Conservation (phyloP, 2,113 vertebrate genomes). For the Crotophaga sulcirostris region DNA sequence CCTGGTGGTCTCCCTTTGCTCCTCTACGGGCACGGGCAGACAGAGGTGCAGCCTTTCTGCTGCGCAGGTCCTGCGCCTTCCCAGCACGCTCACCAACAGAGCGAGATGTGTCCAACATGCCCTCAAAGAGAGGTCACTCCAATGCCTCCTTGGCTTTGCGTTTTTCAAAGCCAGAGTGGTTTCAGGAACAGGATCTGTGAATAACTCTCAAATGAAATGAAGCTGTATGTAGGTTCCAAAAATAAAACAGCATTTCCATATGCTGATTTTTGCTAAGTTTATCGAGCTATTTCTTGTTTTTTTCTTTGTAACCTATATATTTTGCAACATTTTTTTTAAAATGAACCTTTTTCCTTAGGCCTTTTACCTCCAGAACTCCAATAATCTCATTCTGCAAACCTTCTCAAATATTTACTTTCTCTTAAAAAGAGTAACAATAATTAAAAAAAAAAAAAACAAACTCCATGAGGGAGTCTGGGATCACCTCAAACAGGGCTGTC, state of each 20-base stretch:
- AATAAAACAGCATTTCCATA: slow-evolving; percentile 44
- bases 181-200: slow-evolving; percentile 3
- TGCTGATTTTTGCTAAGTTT: background rate
- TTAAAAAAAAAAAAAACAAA: background rate
- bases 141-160: background rate
- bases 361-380: background rate
- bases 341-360: background rate
- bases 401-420: background rate
- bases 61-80: background rate
- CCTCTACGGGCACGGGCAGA: background rate
- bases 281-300: background rate
- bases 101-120: background rate
- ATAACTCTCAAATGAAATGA: background rate
- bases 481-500: background rate
- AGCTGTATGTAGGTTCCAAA: slow-evolving; percentile 34
- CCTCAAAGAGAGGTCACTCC: background rate
- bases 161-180: slow-evolving; percentile 9
- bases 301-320: background rate
- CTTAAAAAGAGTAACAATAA: background rate
- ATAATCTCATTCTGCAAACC: background rate
- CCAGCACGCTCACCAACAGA: background rate
- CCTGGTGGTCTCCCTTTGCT: slow-evolving; percentile 33
- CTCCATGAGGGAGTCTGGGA: background rate
- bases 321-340: background rate
- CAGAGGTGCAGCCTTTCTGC: background rate